Conservation (phyloP, 2,113 vertebrate species). For the Hemichromis elongatus region DNA sequence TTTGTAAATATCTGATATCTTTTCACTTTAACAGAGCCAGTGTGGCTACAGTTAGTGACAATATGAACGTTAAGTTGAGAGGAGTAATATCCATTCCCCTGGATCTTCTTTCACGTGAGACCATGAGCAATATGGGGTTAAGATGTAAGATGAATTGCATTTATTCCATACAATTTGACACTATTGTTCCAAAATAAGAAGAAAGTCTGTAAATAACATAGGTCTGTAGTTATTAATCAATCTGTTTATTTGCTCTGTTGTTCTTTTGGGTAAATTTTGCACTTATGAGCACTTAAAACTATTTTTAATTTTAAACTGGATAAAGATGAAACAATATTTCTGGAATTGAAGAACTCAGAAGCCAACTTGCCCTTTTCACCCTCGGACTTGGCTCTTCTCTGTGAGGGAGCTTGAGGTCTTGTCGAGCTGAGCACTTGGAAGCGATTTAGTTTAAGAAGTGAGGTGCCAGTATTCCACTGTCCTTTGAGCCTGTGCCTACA, state of each 20-base stretch:
- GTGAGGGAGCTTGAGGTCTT: neutral
- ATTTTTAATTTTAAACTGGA: neutral
- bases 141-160: neutral
- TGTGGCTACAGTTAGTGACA: neutral
- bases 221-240: neutral
- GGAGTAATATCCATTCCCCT: neutral
- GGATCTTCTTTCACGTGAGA: neutral
- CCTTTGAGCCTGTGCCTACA: conserved; percentile 38
- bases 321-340: neutral
- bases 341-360: neutral
- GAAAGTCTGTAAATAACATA: neutral
- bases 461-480: conserved; percentile 1
- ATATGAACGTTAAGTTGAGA: neutral
- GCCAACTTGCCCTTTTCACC: neutral
- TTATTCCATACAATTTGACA: neutral
- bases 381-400: neutral
- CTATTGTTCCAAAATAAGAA: neutral
- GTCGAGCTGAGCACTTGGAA: neutral
- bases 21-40: neutral
- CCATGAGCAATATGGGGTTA: neutral
- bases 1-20: neutral
- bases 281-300: neutral
- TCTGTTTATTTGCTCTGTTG: neutral
- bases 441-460: conserved; percentile 16
- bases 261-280: accelerated